These are phyloP conservation scores for Cosmopolites sordidus DNA, from an alignment of 2,888 invertebrate species.

Conservation along the genomic window DNA sequence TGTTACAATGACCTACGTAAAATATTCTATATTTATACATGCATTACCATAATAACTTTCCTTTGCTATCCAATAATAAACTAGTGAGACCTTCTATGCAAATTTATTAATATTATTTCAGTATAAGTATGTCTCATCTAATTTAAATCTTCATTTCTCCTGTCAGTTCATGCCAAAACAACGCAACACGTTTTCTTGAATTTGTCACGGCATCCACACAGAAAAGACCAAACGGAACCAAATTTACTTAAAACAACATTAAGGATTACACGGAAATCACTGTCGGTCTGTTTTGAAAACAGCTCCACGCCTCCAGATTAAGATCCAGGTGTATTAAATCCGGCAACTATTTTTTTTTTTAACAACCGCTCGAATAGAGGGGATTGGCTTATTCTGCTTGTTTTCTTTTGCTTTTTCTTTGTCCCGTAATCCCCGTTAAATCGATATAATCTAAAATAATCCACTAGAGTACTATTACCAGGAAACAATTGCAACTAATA, in stretches of 20 bases:
- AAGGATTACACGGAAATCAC: constrained; percentile 20
- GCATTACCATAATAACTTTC: too few species aligned
- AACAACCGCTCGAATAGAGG: background rate
- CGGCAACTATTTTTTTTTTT: background rate
- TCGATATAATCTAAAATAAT: background rate
- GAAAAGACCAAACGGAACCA: constrained; percentile 15
- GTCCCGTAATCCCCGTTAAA: background rate
- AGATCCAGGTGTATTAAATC: constrained; percentile 20
- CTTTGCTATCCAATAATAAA: too few species aligned
- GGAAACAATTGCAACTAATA: background rate
- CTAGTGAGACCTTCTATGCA: too few species aligned
- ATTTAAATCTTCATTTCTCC: constrained; percentile 14
- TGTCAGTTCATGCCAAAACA: constrained; percentile 23
- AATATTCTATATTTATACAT: too few species aligned
- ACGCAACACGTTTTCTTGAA: constrained; percentile 19
- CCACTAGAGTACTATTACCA: background rate
- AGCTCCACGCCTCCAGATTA: constrained; percentile 13
- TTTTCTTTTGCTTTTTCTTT: background rate
- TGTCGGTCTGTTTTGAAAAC: constrained; percentile 22
- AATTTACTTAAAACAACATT: constrained; percentile 25
- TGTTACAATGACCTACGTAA: too few species aligned
- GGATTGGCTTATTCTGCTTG: background rate
- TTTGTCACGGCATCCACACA: constrained; percentile 15
- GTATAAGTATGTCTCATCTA: constrained; percentile 12
- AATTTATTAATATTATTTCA: too few species aligned